Percentiles rank a stretch among this genome's conserved stretches.
Evolutionary conservation across 2,888 invertebrate genomes (phyloP).

Genomic region (Agrochola lychnidis): DNA sequence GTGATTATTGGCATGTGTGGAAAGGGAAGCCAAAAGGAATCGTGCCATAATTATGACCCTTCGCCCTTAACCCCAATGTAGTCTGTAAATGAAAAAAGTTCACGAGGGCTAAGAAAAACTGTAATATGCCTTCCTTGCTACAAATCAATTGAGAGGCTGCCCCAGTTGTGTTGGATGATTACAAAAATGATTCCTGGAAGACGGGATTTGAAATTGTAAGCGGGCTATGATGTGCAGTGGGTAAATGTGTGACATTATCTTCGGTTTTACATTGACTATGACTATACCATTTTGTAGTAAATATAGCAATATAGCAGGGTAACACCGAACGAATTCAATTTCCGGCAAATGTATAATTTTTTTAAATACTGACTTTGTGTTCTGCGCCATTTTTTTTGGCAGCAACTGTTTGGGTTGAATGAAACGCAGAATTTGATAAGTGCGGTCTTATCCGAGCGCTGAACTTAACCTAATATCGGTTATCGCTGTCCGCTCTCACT

Average conservation of each 20-base stretch:
- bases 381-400: background rate
- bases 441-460: background rate
- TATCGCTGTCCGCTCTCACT: conserved; percentile 6
- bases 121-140: background rate
- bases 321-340: background rate
- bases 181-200: background rate
- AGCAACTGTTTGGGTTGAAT: background rate
- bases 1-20: background rate
- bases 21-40: background rate
- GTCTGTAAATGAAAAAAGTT: background rate
- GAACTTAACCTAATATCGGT: background rate
- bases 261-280: background rate
- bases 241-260: background rate
- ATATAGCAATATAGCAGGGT: too few species aligned
- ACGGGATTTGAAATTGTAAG: background rate
- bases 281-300: background rate
- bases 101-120: background rate
- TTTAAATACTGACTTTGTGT: background rate
- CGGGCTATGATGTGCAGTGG: background rate
- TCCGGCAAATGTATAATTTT: background rate
- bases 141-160: background rate
- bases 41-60: background rate
- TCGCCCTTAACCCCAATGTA: background rate
- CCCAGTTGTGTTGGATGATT: too few species aligned
- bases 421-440: background rate